Evolutionary conservation across 2,113 vertebrate species (phyloP), one percentile per base, ranked within the genome.

Genomic region (Saguinus imperator): DNA sequence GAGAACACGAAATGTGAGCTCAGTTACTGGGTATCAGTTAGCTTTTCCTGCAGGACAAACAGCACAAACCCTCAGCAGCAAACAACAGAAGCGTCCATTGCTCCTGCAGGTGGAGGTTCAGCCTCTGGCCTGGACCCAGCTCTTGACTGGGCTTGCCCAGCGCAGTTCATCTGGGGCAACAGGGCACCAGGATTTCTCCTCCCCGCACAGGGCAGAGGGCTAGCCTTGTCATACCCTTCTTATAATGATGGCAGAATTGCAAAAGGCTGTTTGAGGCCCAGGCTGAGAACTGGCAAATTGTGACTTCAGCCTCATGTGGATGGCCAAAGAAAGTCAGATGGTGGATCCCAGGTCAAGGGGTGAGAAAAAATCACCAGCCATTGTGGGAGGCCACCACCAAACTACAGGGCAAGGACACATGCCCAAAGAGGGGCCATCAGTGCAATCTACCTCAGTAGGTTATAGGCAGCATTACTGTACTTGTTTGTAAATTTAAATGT

Each of bases 191-290:
- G 14, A n/a, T 52, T 32, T 18, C 35, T 40, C 40, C 52, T 73
- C 18, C 5, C 48, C 3, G 17, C 0, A 0, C 12, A 10, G 9
- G 18, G 70, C 18, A 72, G 35, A n/a, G 10, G 70, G n/a, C 70
- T 72, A 37, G 70, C n/a, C 0, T 4, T 8, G 35, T 8, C n/a
- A 21, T 37, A n/a, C 37, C n/a, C 70, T 72, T 20, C 70, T 72
- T 18, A 37, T 72, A 55, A 50, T 50, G 48, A 50, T 50, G 48
- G 48, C 48, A 50, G 48, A 50, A 50, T 50, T 50, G 48, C 48
- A 50, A 50, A 50, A 50, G 48, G 12, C 48, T 50, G 2, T 13
- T 50, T 50, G 48, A 50, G 12, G 48, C 48, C 48, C 48, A 50
- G 48, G 48, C 48, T 50, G 48, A 50, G 48, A 50, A 13, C 48